Conservation (phyloP, 2,888 invertebrate species). For the Tetragonisca angustula region DNA sequence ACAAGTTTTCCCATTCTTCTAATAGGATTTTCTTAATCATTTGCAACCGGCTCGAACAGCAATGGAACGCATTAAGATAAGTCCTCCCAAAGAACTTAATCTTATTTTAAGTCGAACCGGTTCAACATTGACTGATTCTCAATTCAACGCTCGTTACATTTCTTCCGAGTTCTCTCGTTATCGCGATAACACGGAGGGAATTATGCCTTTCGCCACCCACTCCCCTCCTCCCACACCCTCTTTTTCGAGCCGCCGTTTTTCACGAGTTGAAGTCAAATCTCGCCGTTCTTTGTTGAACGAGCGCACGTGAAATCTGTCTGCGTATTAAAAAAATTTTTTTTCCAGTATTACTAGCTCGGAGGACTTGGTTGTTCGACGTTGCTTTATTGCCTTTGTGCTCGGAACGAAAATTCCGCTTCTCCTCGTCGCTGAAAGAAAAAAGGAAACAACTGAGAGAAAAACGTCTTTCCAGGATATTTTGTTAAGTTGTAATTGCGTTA, state of each 20-base stretch:
- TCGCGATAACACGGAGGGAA: slow-evolving; percentile 21
- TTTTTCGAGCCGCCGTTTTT: neutral
- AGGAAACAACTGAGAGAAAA: too few species aligned
- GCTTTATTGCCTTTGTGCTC: neutral
- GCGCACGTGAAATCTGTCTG: neutral
- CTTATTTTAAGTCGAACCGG: slow-evolving; percentile 7
- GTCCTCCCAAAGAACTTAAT: slow-evolving; percentile 16
- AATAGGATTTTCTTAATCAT: slow-evolving; percentile 32
- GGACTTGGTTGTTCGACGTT: neutral
- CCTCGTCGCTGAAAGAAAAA: too few species aligned
- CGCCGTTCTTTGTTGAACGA: neutral
- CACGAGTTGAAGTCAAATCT: neutral
- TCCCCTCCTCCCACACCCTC: neutral
- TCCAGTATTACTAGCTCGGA: neutral
- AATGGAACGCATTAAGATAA: slow-evolving; percentile 13
- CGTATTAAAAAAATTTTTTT: neutral
- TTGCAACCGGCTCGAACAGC: slow-evolving; percentile 21
- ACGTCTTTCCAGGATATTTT: too few species aligned
- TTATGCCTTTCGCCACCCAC: neutral
- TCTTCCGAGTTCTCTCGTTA: slow-evolving; percentile 13
- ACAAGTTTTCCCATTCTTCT: slow-evolving; percentile 11
- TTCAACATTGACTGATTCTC: slow-evolving; percentile 31
- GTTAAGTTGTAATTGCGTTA: too few species aligned
- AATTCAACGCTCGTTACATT: slow-evolving; percentile 12
- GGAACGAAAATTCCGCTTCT: neutral